These are phyloP conservation scores for Drosophila differens DNA, from an alignment of 2,888 invertebrate genomes.

Conservation along the genomic window DNA sequence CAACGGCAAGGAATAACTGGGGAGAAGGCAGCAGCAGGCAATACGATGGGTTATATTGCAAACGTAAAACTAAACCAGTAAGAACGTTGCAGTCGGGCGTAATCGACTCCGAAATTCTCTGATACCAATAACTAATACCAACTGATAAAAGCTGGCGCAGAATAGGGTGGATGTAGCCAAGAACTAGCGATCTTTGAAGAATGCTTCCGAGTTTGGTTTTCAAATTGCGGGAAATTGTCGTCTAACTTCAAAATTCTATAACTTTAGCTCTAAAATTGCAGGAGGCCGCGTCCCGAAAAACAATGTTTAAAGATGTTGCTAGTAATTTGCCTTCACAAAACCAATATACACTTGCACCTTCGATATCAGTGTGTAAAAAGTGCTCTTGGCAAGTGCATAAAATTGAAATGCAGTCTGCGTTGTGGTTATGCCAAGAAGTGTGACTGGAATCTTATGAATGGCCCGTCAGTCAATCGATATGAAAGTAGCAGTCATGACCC, in stretches of 20 bases:
- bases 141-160: background rate
- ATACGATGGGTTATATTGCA: background rate
- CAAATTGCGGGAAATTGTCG: background rate
- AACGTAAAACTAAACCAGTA: background rate
- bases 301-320: background rate
- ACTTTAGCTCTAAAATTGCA: no score
- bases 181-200: background rate
- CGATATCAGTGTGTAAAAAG: background rate
- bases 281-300: background rate
- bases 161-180: background rate
- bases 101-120: background rate
- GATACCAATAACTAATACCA: background rate
- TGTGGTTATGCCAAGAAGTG: background rate
- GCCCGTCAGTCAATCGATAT: constrained; percentile 2
- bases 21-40: background rate
- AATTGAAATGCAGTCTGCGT: constrained; percentile 24
- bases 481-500: constrained; percentile 12
- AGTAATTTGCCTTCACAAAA: background rate
- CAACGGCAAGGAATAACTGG: background rate
- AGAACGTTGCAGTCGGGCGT: background rate
- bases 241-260: background rate
- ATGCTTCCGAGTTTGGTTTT: background rate
- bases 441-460: background rate
- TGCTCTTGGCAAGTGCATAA: constrained; percentile 1
- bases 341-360: background rate